Conservation (phyloP, 1,140 invertebrate genomes). For the Ceratitis capitata region DNA sequence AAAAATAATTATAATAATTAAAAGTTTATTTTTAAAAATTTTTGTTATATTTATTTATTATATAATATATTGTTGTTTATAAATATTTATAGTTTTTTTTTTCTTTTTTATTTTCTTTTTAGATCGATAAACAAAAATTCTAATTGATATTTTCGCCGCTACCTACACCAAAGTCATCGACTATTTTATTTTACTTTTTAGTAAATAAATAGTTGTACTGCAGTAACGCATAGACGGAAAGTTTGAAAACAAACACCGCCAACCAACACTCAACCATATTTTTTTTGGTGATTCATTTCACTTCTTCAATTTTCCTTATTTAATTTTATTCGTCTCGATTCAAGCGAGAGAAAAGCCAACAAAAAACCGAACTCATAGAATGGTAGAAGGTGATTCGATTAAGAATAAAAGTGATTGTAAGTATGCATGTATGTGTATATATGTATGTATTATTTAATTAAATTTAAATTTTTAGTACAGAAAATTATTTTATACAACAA, state of each 20-base stretch:
- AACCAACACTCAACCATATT: neutral
- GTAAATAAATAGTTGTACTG: slow-evolving; percentile 10
- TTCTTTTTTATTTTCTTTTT: slow-evolving; percentile 20
- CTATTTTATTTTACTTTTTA: slow-evolving; percentile 30
- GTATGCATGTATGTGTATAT: slow-evolving; percentile 52
- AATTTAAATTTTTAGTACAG: neutral
- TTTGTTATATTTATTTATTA: neutral
- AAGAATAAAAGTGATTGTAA: slow-evolving; percentile 78
- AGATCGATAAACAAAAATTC: slow-evolving; percentile 39
- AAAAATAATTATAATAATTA: neutral
- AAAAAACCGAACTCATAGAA: slow-evolving; percentile 73
- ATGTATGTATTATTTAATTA: no score
- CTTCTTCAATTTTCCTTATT: slow-evolving; percentile 32
- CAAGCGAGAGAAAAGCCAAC: slow-evolving; percentile 50
- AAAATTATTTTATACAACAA: neutral
- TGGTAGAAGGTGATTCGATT: slow-evolving; percentile 80
- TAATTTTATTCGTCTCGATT: slow-evolving; percentile 42
- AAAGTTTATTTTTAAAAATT: neutral
- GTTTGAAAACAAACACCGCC: slow-evolving; percentile 6
- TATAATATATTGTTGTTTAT: neutral
- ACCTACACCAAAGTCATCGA: neutral
- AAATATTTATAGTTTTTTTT: no score
- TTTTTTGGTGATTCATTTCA: slow-evolving; percentile 21
- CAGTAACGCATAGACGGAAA: neutral
- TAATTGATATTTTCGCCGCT: no score